Evolutionary conservation across 2,797 vertebrate species (phyloP), one percentile per base, ranked within the genome.

Genomic region (Cichlasoma orientale): DNA sequence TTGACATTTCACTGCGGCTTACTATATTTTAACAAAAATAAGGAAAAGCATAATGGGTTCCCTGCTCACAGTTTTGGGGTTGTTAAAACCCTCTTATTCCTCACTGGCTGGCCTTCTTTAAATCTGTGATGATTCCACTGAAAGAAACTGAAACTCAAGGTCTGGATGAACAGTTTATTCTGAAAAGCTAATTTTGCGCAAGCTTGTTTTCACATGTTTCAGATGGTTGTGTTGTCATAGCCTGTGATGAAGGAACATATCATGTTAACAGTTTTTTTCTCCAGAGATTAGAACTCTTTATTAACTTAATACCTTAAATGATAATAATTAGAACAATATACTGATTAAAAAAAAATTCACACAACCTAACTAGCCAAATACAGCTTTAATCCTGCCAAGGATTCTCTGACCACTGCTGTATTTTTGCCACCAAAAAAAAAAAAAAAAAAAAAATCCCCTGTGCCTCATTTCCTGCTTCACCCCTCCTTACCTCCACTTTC

Each of bases 401-500:
- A 18, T 18, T 47, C 16, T 19, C 6, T 50, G 5, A 50, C 47
- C 47, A 18, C 47, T 50, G 25, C 10, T 47, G 25, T 68, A 11
- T 18, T 50, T 50, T 50, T 18, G 47, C 47, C 18, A 3, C 7
- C n/a, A 68, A 12, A 56, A 44, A 19, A 19, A 27, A 29, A 68
- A 12, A 56, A 44, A 19, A 19, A 27, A 4, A 25, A 66, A 77
- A 77, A 79, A 54, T 86, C 83, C 84, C 69, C 36, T 41, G 56
- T 90, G 86, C 80, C 86, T 92, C 84, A 85, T 92, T 90, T 91
- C 88, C 91, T 91, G 79, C 82, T 79, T 79, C 77, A 41, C 38
- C 82, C 77, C 78, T 72, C 63, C 74, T 56, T 52, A 38, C 75
- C 75, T 78, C 47, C 52, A 33, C 16, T 53, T 82, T 86, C 72